Evolutionary conservation across 2,113 vertebrate species (phyloP).

Genomic region (Ploceus nigricollis): DNA sequence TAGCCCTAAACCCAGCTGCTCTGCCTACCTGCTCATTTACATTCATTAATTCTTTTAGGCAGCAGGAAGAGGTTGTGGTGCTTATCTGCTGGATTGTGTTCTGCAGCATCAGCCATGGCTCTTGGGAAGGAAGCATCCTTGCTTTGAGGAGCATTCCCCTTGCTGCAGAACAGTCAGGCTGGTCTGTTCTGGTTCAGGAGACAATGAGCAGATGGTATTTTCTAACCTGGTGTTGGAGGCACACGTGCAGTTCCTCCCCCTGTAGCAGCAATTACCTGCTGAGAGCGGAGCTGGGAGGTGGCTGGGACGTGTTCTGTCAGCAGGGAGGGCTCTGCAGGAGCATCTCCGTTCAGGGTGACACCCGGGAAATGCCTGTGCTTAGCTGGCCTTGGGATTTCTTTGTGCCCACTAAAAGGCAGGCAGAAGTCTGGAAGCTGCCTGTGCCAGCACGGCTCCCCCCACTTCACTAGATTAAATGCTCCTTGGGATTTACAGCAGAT

Average conservation of each 20-base stretch:
- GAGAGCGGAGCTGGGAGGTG: not conserved
- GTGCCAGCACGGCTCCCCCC: not conserved
- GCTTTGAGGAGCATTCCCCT: not conserved
- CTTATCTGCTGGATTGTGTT: not conserved
- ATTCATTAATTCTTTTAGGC: not conserved
- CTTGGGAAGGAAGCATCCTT: not conserved
- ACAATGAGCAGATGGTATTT: not conserved
- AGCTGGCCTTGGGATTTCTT: not conserved
- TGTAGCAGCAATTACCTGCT: not conserved
- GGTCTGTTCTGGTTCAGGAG: not conserved
- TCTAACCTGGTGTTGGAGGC: not conserved
- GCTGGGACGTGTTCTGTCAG: accelerated
- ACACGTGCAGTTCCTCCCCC: not conserved
- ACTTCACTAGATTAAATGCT: not conserved
- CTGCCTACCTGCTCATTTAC: not conserved
- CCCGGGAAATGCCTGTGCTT: not conserved
- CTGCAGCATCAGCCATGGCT: not conserved
- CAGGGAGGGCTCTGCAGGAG: not conserved
- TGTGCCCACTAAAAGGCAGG: not conserved
- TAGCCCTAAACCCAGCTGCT: not conserved
- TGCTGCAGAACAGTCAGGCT: not conserved
- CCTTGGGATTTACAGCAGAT: slow-evolving; percentile 43
- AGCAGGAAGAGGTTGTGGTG: not conserved
- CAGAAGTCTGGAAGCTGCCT: not conserved
- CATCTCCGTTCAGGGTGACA: accelerated